Evolutionary conservation across 1,140 invertebrate genomes (phyloP).

Genomic region (Anoplolepis gracilipes): DNA sequence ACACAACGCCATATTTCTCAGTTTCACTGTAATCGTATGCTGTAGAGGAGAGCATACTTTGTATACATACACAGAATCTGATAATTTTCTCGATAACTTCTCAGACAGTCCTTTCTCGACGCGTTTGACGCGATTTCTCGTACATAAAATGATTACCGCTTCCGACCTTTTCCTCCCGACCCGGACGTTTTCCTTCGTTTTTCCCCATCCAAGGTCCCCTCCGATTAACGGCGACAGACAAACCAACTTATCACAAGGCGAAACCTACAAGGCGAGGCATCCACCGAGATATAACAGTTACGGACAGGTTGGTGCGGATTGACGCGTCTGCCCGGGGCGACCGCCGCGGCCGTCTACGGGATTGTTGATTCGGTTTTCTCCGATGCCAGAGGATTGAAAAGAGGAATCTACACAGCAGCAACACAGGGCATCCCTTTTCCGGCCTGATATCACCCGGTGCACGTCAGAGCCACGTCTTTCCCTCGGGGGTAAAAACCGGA

Average conservation of each 20-base stretch:
- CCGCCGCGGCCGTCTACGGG: conserved; percentile 3
- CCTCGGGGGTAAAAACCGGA: conserved; percentile 79
- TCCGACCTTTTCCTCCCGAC: neutral
- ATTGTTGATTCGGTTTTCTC: conserved; percentile 44
- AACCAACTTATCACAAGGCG: conserved; percentile 57
- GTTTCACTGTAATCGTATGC: neutral
- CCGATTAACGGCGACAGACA: conserved; percentile 53
- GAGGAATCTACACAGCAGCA: neutral
- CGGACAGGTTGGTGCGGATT: conserved; percentile 60
- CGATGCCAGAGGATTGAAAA: neutral
- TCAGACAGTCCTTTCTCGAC: neutral
- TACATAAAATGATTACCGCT: conserved; percentile 48
- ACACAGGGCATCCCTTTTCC: conserved; percentile 44
- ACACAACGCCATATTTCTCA: neutral
- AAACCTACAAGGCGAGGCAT: conserved; percentile 45
- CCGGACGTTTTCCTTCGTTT: neutral
- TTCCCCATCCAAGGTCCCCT: conserved; percentile 9
- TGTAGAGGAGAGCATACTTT: neutral
- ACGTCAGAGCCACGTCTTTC: conserved; percentile 80
- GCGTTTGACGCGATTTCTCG: conserved; percentile 28
- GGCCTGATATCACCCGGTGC: conserved; percentile 60
- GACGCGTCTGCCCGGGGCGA: conserved; percentile 34
- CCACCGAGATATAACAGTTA: conserved; percentile 61
- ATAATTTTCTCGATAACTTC: conserved; percentile 33
- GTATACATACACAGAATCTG: neutral